Evolutionary conservation across 2,113 vertebrate genomes (phyloP).

Genomic region (Zootoca vivipara): DNA sequence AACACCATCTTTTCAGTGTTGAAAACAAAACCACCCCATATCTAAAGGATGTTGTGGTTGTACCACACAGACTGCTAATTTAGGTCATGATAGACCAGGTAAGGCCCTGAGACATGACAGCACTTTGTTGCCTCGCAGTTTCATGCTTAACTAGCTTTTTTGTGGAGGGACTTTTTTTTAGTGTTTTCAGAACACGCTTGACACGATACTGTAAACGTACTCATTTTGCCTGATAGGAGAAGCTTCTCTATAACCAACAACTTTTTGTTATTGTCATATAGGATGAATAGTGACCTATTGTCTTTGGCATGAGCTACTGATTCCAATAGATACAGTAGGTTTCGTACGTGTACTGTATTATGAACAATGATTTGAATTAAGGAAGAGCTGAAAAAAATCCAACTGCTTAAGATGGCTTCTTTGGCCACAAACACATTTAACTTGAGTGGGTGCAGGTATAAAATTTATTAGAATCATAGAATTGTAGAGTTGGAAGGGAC

Average conservation of each 20-base stretch:
- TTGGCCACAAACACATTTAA: not conserved
- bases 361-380: not conserved
- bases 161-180: not conserved
- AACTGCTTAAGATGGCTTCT: too few species aligned
- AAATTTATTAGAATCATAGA: not conserved
- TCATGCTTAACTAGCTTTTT: not conserved
- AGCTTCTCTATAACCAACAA: not conserved
- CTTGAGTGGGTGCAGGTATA: not conserved
- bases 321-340: not conserved
- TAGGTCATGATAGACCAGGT: not conserved
- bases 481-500: not conserved
- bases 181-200: not conserved
- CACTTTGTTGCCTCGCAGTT: not conserved
- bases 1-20: not conserved
- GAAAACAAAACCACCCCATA: not conserved
- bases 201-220: not conserved
- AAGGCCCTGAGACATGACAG: not conserved
- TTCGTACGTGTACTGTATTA: not conserved
- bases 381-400: not conserved
- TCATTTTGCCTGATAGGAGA: not conserved
- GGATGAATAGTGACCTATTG: not conserved
- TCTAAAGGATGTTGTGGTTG: conserved; percentile 10
- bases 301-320: too few species aligned
- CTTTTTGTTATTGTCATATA: not conserved
- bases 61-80: not conserved